Evolutionary conservation across 2,888 invertebrate species (phyloP).

Genomic region (Philaethria dido): DNA sequence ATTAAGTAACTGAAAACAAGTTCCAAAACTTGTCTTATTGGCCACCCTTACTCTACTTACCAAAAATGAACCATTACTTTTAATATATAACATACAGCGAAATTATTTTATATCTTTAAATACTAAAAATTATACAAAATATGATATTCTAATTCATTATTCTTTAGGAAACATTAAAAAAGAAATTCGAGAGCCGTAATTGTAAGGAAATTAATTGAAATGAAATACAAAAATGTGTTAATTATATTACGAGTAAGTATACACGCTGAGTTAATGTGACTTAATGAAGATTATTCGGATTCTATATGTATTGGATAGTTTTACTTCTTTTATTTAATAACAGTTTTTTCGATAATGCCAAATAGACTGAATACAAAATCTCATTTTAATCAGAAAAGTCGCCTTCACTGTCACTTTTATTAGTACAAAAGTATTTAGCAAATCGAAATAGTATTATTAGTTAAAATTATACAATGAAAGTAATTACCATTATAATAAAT

Average conservation of each 20-base stretch:
- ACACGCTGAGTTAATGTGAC: no score
- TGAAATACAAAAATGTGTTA: no score
- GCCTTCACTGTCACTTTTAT: background rate
- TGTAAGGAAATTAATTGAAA: no score
- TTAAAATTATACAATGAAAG: no score
- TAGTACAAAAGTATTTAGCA: no score
- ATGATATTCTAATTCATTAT: background rate
- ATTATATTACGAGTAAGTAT: no score
- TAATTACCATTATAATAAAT: background rate
- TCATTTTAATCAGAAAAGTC: background rate
- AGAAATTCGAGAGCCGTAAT: background rate
- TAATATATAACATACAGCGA: background rate
- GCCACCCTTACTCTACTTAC: constrained; percentile 8
- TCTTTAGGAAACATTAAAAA: background rate
- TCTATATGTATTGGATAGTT: no score
- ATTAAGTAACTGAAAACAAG: constrained; percentile 18
- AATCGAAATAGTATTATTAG: no score
- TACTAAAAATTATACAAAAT: no score
- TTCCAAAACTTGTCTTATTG: constrained; percentile 11
- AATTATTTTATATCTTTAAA: no score
- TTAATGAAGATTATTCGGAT: no score
- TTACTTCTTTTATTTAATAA: no score
- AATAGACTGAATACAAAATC: background rate
- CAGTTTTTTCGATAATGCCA: background rate
- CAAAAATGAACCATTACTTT: constrained; percentile 1